Base-by-base conservation (phyloP, 2,888 invertebrate species). In the Drosophila nigricruria region DNA sequence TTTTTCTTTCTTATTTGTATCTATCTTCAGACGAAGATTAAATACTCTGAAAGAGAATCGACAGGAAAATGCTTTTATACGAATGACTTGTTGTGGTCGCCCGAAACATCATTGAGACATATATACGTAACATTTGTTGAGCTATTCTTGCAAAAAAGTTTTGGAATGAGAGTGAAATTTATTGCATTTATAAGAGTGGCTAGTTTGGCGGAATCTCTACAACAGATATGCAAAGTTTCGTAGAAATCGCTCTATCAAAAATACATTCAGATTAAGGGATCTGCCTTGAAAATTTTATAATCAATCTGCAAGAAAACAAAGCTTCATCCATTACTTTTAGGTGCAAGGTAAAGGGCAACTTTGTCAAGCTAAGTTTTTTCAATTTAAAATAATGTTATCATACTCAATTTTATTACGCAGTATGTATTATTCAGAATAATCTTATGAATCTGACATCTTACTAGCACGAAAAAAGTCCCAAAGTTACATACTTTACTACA, bases 21-120 rank as follows among this genome's bases (percentile, higher is more conserved):
- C 47, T 8, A 14, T 18, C 25, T 20, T 23, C 16, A 25, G 18
- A 12, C 66, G 67, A 65, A 42, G 43, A 52, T 52, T 18, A 52
- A 52, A 65, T 67, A 30, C 65, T 20, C 57, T 45, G 0, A 8
- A 8, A 6, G 18, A 1, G 6, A 18, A 6, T 30, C 6, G 12
- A 42, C 42, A 20, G 20, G 10, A 5, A 20, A 42, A 20, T 20
- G 20, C 40, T 18, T 40, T 18, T 18, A 18, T 40, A 9, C 10
- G 3, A 18, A 16, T 16, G 8, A 3, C 18, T 9, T n/a, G n/a
- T 20, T 20, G 18, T 18, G n/a, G 8, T n/a, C n/a, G 38, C 6
- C 8, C 38, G 38, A 36, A 16, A n/a, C 36, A 36, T 36, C 3
- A 16, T 36, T 16, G 1, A 38, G 38, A 6, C 5, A 36, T 16